A percentile compares a stretch with the other conserved stretches of the same genome.
phyloP scores from a whole-genome alignment of 1,140 invertebrate species.

The Magallana ariakensis region DNA sequence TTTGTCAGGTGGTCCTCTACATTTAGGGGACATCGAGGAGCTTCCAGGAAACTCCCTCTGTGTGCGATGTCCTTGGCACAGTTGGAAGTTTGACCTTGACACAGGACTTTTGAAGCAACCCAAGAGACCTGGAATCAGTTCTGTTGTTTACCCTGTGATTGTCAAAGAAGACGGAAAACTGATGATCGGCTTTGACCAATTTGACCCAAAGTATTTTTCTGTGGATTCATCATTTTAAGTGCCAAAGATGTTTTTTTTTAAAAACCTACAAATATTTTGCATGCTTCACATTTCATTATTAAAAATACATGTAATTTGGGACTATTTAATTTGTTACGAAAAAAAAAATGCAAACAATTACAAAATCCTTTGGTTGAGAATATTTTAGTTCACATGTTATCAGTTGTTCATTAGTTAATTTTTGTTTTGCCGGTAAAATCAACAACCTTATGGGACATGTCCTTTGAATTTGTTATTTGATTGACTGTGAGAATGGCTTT shows the following conservation, averaged over 20 bases:
- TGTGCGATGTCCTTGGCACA: conserved; percentile 75
- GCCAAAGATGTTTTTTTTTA: neutral
- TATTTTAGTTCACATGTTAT: no score
- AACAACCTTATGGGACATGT: no score
- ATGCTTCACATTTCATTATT: no score
- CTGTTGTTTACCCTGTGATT: conserved; percentile 61
- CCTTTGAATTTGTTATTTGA: no score
- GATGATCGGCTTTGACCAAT: conserved; percentile 66
- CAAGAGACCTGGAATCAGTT: conserved; percentile 42
- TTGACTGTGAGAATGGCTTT: no score
- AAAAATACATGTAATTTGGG: no score
- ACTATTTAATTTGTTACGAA: no score
- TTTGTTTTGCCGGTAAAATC: no score
- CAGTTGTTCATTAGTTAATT: no score
- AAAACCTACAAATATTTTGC: no score
- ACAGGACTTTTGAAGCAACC: conserved; percentile 62
- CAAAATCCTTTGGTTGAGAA: no score
- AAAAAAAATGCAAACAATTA: no score
- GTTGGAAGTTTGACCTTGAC: conserved; percentile 71
- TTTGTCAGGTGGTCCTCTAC: conserved; percentile 71
- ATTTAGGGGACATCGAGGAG: conserved; percentile 75
- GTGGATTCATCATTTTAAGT: conserved; percentile 42
- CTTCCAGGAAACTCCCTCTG: conserved; percentile 65
- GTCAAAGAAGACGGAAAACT: conserved; percentile 60
- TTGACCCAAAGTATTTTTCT: conserved; percentile 64